Conservation (phyloP, 2,113 vertebrate genomes). For the Galeopterus variegatus region DNA sequence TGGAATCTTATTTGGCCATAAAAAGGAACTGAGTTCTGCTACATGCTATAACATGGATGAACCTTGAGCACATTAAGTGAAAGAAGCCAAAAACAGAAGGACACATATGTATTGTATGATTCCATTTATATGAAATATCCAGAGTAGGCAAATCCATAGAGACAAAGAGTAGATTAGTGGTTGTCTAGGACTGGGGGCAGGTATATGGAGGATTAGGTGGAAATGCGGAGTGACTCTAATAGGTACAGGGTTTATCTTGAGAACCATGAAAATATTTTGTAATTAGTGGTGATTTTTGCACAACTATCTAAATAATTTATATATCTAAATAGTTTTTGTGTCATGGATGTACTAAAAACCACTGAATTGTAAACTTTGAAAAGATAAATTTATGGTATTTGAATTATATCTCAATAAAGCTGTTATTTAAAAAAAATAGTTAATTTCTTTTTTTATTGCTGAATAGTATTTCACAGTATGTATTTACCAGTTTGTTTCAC, state of each 20-base stretch:
- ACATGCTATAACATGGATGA: neutral
- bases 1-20: slow-evolving; percentile 18
- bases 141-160: neutral
- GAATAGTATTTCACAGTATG: neutral
- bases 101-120: neutral
- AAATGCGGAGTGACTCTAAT: neutral
- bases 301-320: neutral
- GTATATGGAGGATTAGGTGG: neutral
- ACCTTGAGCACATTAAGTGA: neutral
- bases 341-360: neutral
- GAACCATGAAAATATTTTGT: neutral
- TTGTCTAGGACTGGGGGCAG: neutral
- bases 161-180: neutral
- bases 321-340: neutral
- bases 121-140: neutral
- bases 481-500: neutral
- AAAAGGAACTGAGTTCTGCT: neutral
- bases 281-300: slow-evolving; percentile 34
- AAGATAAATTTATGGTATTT: neutral
- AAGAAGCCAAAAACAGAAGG: neutral
- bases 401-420: neutral
- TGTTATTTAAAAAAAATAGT: neutral
- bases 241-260: neutral
- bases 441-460: neutral
- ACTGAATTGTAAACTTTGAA: neutral